Conservation (phyloP, 92 coral and sea anemone genomes). For the Porites rus region DNA sequence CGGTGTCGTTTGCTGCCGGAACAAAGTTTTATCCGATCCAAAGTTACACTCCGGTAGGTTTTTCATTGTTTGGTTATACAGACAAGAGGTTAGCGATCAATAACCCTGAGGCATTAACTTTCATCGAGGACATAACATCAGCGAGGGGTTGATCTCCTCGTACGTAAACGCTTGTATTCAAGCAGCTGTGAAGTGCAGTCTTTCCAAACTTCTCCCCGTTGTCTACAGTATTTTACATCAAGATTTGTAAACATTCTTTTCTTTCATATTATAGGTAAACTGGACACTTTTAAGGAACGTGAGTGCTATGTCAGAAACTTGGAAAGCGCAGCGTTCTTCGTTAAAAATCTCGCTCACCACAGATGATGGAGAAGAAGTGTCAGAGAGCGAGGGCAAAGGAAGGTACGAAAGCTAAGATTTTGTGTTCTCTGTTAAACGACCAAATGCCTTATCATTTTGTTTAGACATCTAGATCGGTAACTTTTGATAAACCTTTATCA, state of each 20-base stretch:
- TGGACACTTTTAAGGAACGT: slow-evolving; percentile 77
- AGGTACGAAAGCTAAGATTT: slow-evolving; percentile 1
- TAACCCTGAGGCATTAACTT: slow-evolving; percentile 21
- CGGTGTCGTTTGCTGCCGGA: slow-evolving; percentile 86
- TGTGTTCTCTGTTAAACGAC: neutral
- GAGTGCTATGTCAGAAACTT: slow-evolving; percentile 58
- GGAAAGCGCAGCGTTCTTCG: slow-evolving; percentile 75
- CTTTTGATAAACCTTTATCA: neutral
- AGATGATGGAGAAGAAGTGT: slow-evolving; percentile 80
- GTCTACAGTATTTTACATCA: neutral
- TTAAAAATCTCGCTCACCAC: slow-evolving; percentile 86
- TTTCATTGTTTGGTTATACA: neutral
- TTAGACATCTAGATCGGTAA: neutral
- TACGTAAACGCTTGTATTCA: neutral
- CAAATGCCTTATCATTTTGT: neutral
- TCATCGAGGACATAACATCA: neutral
- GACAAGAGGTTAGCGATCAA: neutral
- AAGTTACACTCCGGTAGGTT: slow-evolving; percentile 71
- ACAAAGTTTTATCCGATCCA: slow-evolving; percentile 76
- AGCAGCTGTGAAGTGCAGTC: slow-evolving; percentile 14
- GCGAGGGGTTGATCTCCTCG: neutral
- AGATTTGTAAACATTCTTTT: slow-evolving; percentile 26
- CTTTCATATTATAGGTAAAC: slow-evolving; percentile 55
- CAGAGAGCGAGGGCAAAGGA: slow-evolving; percentile 28
- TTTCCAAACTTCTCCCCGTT: neutral